phyloP scores from a whole-genome alignment of 2,113 vertebrate genomes.

The Calypte anna region DNA sequence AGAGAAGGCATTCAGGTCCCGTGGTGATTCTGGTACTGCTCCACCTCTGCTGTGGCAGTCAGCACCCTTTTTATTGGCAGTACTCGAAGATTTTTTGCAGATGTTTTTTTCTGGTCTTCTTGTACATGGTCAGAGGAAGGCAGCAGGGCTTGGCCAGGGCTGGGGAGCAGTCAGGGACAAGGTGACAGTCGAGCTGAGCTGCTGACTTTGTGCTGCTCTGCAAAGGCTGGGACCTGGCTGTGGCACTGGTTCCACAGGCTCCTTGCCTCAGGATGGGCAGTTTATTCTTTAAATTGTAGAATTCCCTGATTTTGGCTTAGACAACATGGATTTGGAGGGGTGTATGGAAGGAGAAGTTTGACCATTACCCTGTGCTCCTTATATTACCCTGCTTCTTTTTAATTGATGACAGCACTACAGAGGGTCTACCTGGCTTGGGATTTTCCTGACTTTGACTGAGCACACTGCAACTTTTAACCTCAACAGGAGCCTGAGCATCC shows the following conservation, averaged over 20 bases:
- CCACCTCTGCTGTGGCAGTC: neutral
- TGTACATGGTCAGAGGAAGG: neutral
- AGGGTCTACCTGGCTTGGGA: neutral
- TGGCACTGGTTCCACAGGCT: neutral
- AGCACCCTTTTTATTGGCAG: neutral
- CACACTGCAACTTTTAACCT: neutral
- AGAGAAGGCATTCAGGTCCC: neutral
- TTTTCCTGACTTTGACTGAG: neutral
- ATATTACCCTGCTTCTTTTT: neutral
- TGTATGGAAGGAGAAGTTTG: neutral
- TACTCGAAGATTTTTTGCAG: neutral
- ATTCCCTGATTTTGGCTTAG: neutral
- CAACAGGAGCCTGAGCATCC: neutral
- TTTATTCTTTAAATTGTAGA: neutral
- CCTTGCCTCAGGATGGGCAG: neutral
- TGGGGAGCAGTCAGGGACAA: neutral
- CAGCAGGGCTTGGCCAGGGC: neutral
- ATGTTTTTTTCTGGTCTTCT: neutral
- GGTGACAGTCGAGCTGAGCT: neutral
- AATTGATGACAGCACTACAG: neutral
- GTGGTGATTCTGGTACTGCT: neutral
- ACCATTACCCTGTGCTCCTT: neutral
- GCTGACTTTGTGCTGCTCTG: neutral
- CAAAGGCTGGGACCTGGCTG: neutral
- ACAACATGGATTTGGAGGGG: neutral